These are phyloP conservation scores for Dione vanillae DNA, from an alignment of 2,888 invertebrate species.

Conservation along the genomic window DNA sequence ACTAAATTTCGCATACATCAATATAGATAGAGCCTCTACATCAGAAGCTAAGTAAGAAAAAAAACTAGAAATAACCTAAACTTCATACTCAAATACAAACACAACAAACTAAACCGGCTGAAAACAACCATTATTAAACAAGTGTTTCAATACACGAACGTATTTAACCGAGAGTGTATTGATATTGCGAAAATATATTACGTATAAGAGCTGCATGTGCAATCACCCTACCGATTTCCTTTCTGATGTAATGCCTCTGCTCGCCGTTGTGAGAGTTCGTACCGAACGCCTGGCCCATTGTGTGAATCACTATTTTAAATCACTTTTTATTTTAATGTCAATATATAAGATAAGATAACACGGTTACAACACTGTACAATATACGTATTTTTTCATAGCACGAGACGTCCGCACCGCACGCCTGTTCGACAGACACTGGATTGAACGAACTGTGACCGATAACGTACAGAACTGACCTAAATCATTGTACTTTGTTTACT, in stretches of 20 bases:
- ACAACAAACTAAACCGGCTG: neutral
- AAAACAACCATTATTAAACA: neutral
- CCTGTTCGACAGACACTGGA: constrained; percentile 40
- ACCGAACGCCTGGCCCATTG: constrained; percentile 81
- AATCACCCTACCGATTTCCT: constrained; percentile 73
- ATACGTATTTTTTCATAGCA: constrained; percentile 36
- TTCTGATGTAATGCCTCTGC: constrained; percentile 74
- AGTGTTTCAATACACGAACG: constrained; percentile 4
- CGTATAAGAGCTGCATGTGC: constrained; percentile 14
- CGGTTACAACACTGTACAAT: neutral
- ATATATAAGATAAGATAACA: constrained; percentile 65
- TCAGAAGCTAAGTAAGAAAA: no score
- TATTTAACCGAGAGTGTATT: constrained; percentile 13
- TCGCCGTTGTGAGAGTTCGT: constrained; percentile 77
- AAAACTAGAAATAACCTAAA: no score
- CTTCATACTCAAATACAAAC: neutral
- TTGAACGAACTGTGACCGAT: constrained; percentile 53
- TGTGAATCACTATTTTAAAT: constrained; percentile 57
- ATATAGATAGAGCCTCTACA: no score
- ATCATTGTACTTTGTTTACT: constrained; percentile 47
- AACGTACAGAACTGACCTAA: constrained; percentile 52
- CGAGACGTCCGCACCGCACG: constrained; percentile 47
- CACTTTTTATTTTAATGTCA: constrained; percentile 47
- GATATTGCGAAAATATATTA: constrained; percentile 19
- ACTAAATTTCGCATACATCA: no score